Base-by-base conservation (phyloP, 1,140 invertebrate genomes). In the Lepidurus apus region DNA sequence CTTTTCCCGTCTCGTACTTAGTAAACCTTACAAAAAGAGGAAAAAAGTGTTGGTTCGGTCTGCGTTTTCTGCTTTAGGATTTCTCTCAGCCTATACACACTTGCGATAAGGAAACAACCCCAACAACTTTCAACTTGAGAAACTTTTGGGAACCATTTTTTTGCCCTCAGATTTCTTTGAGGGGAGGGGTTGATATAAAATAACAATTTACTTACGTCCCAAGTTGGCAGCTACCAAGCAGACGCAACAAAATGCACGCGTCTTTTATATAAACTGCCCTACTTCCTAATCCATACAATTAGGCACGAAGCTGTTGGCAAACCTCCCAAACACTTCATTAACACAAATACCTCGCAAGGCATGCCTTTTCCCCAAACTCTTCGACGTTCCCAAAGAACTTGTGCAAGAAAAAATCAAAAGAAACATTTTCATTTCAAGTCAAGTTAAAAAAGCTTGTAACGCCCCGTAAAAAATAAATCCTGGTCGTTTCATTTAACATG, bases 221-320 rank as follows among this genome's bases (percentile, higher is more conserved):
- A 65, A 21, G 17, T 65, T 65, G 53, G 9, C 53, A 65, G 53
- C 1, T 65, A 65, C 13, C 17, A 65, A n/a, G 53, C 53, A 65
- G 53, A 21, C 53, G 53, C 53, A 9, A 65, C 53, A 9, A 65
- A 65, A 65, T n/a, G 17, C 53, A 65, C 21, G 53, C 53, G 8
- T 65, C 53, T 65, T 65, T 21, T 65, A 17, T 65, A 65, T 65
- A 13, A 65, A 13, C 21, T 65, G 53, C 53, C 53, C 53, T 65
- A 65, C 53, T 65, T 65, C 53, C 53, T 65, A 65, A 65, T 65
- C 53, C 53, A 65, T 65, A 65, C 53, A 65, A 65, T 65, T 65
- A 65, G 53, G 53, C 53, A 65, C 53, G 53, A 65, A 65, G 53
- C 21, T 65, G 9, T 21, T 65, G 53, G 53, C 53, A 65, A 65